Conservation (phyloP, 2,888 invertebrate genomes). For the Drosophila suboccidentalis region DNA sequence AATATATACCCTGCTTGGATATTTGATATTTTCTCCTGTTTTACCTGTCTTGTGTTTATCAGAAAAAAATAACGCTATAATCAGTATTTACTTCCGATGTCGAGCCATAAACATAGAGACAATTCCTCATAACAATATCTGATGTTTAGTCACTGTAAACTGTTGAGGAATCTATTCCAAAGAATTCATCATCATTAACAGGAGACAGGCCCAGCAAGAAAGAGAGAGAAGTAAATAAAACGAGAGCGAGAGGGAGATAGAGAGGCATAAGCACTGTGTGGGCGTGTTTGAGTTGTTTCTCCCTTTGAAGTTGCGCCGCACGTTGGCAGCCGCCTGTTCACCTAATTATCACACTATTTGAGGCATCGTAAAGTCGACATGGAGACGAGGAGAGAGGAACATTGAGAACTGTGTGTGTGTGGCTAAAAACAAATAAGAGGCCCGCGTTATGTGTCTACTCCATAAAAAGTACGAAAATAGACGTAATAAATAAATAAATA, state of each 20-base stretch:
- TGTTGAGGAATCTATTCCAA: constrained; percentile 44
- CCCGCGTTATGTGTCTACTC: constrained; percentile 30
- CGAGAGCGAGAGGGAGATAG: neutral
- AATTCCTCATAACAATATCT: constrained; percentile 15
- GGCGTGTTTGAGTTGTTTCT: constrained; percentile 35
- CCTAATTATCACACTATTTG: constrained; percentile 80
- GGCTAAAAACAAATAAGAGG: constrained; percentile 49
- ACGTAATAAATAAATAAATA: constrained; percentile 70
- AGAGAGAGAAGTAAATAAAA: neutral
- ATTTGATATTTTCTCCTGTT: neutral
- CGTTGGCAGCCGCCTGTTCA: constrained; percentile 73
- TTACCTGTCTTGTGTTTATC: neutral
- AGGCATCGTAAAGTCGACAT: constrained; percentile 69
- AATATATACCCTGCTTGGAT: neutral
- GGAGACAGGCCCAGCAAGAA: constrained; percentile 13
- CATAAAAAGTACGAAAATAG: constrained; percentile 55
- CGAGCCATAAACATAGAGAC: neutral
- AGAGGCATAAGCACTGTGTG: constrained; percentile 26
- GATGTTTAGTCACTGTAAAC: constrained; percentile 58
- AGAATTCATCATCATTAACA: constrained; percentile 64
- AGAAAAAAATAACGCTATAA: constrained; percentile 10
- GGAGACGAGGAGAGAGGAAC: neutral
- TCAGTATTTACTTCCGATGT: constrained; percentile 22
- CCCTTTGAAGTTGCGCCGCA: constrained; percentile 69
- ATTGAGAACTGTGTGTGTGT: constrained; percentile 42